Percentiles rank a stretch among this genome's conserved stretches.
Conservation (phyloP, 2,888 invertebrate genomes). For the Entomobrya multifasciata region DNA sequence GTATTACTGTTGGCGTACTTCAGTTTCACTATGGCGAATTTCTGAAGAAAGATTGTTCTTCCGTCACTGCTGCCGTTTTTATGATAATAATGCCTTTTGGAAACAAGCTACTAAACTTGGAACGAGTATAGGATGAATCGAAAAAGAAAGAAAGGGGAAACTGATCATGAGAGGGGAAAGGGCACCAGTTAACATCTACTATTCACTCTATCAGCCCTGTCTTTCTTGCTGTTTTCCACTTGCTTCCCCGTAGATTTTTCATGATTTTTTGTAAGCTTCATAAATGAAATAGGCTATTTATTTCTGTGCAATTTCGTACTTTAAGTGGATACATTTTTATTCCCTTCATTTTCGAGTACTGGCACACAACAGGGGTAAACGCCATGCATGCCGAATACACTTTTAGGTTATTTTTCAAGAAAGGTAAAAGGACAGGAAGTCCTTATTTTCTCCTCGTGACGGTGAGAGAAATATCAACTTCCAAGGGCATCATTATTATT, state of each 20-base stretch:
- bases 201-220: slow-evolving; percentile 30
- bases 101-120: slow-evolving; percentile 13
- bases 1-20: not conserved
- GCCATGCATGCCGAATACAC: not conserved
- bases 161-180: slow-evolving; percentile 45
- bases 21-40: not conserved
- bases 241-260: slow-evolving; percentile 13
- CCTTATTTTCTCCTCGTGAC: slow-evolving; percentile 30
- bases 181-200: slow-evolving; percentile 37
- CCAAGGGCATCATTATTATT: slow-evolving; percentile 42
- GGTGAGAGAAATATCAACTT: slow-evolving; percentile 33
- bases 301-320: not conserved
- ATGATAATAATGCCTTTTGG: slow-evolving; percentile 38
- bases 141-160: slow-evolving; percentile 29
- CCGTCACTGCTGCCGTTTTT: slow-evolving; percentile 31
- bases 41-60: slow-evolving; percentile 11
- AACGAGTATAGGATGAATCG: not conserved
- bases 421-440: slow-evolving; percentile 57
- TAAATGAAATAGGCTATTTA: slow-evolving; percentile 25
- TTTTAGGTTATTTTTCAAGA: not conserved
- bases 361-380: not conserved
- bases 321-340: not conserved
- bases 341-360: not conserved
- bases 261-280: slow-evolving; percentile 18
- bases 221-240: slow-evolving; percentile 2